Evolutionary conservation across 35 echinoderm and acorn worm species (phyloP).

Genomic region (Hemicentrotus pulcherrimus): DNA sequence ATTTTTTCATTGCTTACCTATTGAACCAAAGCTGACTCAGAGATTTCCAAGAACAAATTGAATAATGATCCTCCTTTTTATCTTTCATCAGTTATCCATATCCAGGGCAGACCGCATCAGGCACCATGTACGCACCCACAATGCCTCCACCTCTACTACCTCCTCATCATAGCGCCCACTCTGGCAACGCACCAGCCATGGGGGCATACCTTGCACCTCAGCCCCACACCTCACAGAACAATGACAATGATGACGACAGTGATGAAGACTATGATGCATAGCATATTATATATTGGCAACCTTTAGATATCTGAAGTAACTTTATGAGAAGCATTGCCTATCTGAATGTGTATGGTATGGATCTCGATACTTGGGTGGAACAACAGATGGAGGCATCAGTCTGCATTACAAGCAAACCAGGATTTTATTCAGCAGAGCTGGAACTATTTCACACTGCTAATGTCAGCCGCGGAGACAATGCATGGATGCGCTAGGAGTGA

Average conservation of each 20-base stretch:
- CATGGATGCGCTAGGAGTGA: too few relatives aligned
- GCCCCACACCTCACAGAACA: slow-evolving; percentile 5
- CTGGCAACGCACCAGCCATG: slow-evolving; percentile 28
- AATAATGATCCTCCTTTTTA: neutral
- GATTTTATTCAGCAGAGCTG: neutral
- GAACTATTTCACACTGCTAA: neutral
- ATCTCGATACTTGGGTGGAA: neutral
- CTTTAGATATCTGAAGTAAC: neutral
- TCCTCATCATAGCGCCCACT: slow-evolving; percentile 8
- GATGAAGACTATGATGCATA: slow-evolving; percentile 48
- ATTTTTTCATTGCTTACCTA: too few relatives aligned
- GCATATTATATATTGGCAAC: neutral
- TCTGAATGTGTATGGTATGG: neutral
- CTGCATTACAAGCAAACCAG: neutral
- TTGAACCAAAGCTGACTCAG: too few relatives aligned
- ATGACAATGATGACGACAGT: slow-evolving; percentile 37
- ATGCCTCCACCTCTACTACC: slow-evolving; percentile 26
- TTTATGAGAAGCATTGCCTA: neutral
- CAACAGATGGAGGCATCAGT: neutral
- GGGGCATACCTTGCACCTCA: slow-evolving; percentile 10
- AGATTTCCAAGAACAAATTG: too few relatives aligned
- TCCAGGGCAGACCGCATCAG: neutral
- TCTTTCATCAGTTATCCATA: neutral
- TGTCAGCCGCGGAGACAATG: too few relatives aligned
- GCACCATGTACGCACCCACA: neutral